A percentile compares a stretch with the other conserved stretches of the same genome.
Evolutionary conservation across 2,888 invertebrate genomes (phyloP).

Genomic region (Phytoseiulus persimilis): DNA sequence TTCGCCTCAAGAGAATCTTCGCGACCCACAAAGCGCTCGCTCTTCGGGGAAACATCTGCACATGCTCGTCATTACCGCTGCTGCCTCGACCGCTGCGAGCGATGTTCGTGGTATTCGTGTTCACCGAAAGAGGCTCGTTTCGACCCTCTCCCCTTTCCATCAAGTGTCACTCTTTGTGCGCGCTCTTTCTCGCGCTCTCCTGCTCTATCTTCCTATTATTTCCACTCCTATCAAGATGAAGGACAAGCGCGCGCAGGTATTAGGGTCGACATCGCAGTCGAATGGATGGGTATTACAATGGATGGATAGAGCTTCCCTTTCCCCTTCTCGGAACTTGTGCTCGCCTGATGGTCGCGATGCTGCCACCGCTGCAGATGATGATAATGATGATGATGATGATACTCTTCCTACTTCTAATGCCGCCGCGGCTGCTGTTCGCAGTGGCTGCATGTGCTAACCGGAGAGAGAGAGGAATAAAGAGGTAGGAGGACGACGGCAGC

Average conservation of each 20-base stretch:
- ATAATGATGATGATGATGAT: not conserved
- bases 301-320: not conserved
- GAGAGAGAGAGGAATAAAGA: not conserved
- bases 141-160: not conserved
- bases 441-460: not conserved
- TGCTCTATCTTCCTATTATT: not conserved
- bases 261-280: not conserved
- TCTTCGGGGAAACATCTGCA: not conserved
- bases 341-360: not conserved
- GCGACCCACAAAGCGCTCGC: not conserved
- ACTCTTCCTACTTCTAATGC: not conserved
- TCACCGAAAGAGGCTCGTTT: not conserved
- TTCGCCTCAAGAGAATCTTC: not conserved
- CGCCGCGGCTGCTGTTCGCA: not conserved
- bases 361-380: not conserved
- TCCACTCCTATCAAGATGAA: not conserved
- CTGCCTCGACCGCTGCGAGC: not conserved
- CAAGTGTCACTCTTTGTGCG: not conserved
- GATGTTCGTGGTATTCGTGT: not conserved
- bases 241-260: conserved; percentile 5
- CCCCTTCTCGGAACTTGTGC: not conserved
- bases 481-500: not conserved
- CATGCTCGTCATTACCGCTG: not conserved
- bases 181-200: not conserved
- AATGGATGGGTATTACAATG: not conserved